A percentile compares a stretch with the other conserved stretches of the same genome.
Conservation (phyloP, 1,140 invertebrate genomes). For the Spodoptera frugiperda region DNA sequence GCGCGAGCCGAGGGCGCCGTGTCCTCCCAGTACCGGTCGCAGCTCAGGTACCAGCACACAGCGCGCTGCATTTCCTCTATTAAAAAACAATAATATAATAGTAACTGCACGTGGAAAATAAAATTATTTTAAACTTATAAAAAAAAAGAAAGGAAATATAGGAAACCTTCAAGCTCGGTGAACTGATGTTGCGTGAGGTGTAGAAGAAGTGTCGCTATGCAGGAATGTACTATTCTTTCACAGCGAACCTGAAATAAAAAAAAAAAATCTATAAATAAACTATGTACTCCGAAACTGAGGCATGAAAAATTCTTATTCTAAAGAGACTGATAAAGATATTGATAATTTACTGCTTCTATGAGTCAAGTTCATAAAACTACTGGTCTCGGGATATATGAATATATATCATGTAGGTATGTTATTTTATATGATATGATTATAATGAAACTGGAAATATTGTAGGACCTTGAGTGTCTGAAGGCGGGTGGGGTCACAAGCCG, state of each 20-base stretch:
- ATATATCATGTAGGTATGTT: no score
- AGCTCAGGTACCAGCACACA: conserved; percentile 96
- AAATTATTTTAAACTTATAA: not conserved
- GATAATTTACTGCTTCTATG: not conserved
- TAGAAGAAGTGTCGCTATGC: conserved; percentile 92
- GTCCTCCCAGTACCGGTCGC: conserved; percentile 96
- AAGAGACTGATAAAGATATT: no score
- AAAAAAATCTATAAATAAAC: no score
- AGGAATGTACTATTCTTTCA: conserved; percentile 88
- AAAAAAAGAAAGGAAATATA: not conserved
- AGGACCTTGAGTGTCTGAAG: conserved; percentile 90
- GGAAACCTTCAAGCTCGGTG: conserved; percentile 93
- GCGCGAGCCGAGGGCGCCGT: conserved; percentile 90
- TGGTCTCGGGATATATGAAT: no score
- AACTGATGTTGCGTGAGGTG: conserved; percentile 94
- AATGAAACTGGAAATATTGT: not conserved
- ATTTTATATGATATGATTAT: no score
- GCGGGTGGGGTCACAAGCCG: conserved; percentile 93
- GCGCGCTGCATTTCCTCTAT: conserved; percentile 94
- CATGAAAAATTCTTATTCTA: no score
- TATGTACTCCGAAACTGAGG: no score
- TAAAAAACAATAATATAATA: not conserved
- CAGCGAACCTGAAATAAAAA: conserved; percentile 87
- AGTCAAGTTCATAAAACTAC: no score
- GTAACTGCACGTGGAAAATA: not conserved